Percentiles rank a stretch among this genome's conserved stretches.
Conservation (phyloP, 2,797 vertebrate species). For the Aldrovandia affinis region DNA sequence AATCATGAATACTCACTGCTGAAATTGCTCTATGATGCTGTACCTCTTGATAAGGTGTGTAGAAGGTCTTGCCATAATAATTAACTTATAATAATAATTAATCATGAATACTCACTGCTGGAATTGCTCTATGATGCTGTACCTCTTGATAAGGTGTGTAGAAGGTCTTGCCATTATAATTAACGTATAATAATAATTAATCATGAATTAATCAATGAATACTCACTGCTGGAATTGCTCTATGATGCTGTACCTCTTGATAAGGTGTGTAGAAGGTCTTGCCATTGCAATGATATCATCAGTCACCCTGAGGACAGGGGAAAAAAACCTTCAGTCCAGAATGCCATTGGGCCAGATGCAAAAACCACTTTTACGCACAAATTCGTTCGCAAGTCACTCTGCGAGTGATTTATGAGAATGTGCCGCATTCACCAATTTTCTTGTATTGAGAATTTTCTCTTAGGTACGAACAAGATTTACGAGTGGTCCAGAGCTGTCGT, state of each 20-base stretch:
- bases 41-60: constrained; percentile 73
- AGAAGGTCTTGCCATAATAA: too few species aligned
- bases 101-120: constrained; percentile 62
- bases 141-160: constrained; percentile 72
- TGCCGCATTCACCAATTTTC: too few species aligned
- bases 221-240: constrained; percentile 78
- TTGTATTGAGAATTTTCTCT: too few species aligned
- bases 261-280: constrained; percentile 74
- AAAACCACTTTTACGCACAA: too few species aligned
- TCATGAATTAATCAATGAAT: too few species aligned
- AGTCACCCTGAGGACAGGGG: constrained; percentile 70
- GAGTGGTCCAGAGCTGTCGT: too few species aligned
- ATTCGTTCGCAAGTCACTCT: too few species aligned
- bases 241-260: constrained; percentile 76
- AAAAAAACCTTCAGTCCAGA: not conserved
- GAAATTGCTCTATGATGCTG: constrained; percentile 79
- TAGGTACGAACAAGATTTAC: too few species aligned
- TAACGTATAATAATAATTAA: not conserved
- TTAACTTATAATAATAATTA: not conserved
- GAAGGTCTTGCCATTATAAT: too few species aligned
- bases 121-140: constrained; percentile 80
- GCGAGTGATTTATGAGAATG: too few species aligned
- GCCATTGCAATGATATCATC: constrained; percentile 81
- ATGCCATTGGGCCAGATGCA: too few species aligned
- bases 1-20: constrained; percentile 60